These are phyloP conservation scores for Arenicola marina DNA, from an alignment of 2,888 invertebrate genomes.

Conservation along the genomic window DNA sequence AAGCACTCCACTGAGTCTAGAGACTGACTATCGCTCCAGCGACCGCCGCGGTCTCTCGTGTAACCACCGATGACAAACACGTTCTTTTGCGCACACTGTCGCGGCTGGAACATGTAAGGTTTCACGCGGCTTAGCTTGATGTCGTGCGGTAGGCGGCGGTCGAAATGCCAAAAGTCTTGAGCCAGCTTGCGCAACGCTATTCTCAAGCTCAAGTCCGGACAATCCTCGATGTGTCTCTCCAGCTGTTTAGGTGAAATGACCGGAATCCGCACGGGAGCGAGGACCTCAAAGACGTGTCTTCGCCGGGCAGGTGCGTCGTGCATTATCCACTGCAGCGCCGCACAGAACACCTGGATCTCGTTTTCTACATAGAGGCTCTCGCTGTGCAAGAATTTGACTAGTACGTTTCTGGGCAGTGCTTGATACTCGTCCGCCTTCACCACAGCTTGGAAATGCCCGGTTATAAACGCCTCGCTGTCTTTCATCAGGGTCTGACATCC, in stretches of 20 bases:
- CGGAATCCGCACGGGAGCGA: slow-evolving; percentile 80
- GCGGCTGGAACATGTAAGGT: slow-evolving; percentile 67
- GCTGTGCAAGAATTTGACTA: neutral
- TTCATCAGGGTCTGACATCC: neutral
- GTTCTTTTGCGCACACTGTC: slow-evolving; percentile 83
- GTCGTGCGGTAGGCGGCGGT: slow-evolving; percentile 7
- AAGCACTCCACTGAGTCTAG: slow-evolving; percentile 83
- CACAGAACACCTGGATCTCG: slow-evolving; percentile 73
- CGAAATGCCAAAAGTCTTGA: slow-evolving; percentile 34
- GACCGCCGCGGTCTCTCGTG: slow-evolving; percentile 79
- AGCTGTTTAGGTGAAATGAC: slow-evolving; percentile 80
- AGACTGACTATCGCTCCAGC: slow-evolving; percentile 73
- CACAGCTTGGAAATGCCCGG: neutral
- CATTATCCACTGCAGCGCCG: slow-evolving; percentile 85
- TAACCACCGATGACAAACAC: slow-evolving; percentile 89
- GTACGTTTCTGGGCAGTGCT: neutral
- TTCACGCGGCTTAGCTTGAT: slow-evolving; percentile 12
- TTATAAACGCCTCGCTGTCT: neutral
- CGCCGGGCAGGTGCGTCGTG: slow-evolving; percentile 78
- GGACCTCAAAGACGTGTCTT: slow-evolving; percentile 82
- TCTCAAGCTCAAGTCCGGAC: slow-evolving; percentile 79
- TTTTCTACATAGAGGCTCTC: slow-evolving; percentile 70
- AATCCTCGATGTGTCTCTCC: slow-evolving; percentile 77
- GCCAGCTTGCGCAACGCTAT: slow-evolving; percentile 69
- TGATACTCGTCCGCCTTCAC: neutral